These are phyloP conservation scores for Lindbergichthys nudifrons DNA, from an alignment of 2,797 vertebrate genomes.

Conservation along the genomic window DNA sequence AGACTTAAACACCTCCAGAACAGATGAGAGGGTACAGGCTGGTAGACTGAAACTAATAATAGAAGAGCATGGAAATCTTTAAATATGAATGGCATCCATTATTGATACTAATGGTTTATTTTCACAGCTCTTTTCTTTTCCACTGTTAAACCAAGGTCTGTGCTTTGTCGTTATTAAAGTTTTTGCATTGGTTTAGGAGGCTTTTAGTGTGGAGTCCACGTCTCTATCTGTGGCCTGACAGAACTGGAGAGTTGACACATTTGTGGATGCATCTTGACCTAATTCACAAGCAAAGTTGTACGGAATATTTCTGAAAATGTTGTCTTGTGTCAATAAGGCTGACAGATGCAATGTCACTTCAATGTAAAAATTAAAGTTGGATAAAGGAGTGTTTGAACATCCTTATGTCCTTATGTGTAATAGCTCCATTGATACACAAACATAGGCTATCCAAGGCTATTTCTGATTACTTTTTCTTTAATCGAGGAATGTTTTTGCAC, in stretches of 20 bases:
- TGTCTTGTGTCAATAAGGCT: not conserved
- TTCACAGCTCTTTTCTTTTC: not conserved
- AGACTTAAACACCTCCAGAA: conserved; percentile 19
- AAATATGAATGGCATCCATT: not conserved
- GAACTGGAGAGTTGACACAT: not conserved
- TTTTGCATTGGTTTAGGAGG: not conserved
- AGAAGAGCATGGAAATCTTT: not conserved
- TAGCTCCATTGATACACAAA: not conserved
- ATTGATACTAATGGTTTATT: conserved; percentile 2
- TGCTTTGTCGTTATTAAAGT: not conserved
- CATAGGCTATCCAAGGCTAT: no score
- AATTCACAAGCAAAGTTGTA: not conserved
- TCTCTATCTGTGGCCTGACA: not conserved
- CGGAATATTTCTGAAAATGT: not conserved
- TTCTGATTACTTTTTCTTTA: no score
- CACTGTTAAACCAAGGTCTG: not conserved
- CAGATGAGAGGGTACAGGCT: conserved; percentile 2
- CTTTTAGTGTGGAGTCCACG: not conserved
- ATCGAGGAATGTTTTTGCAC: no score
- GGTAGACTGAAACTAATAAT: no score
- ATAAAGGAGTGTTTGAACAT: not conserved
- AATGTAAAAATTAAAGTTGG: not conserved
- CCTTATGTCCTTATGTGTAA: not conserved
- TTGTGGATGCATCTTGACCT: not conserved
- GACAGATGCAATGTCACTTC: not conserved